Evolutionary conservation across 37 sponge, comb jelly and placozoan genomes (phyloP).

Genomic region (Crambe crambe): DNA sequence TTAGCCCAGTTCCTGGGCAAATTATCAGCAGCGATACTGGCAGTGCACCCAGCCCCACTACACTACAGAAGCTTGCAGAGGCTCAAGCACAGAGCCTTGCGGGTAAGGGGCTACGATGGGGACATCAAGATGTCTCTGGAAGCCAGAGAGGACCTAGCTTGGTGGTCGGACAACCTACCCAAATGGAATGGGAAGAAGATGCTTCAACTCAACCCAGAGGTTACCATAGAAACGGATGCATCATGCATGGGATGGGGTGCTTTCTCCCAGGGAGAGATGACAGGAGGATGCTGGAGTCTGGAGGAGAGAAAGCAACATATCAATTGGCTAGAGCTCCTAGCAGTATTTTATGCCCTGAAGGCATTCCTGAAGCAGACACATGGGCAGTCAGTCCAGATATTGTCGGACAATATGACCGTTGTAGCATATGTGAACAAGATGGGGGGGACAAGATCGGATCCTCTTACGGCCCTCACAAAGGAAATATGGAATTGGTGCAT

Average conservation of each 20-base stretch:
- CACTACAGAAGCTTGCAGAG: slow-evolving; percentile 14
- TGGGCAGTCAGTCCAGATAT: neutral
- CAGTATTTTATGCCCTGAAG: slow-evolving; percentile 15
- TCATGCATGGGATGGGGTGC: slow-evolving; percentile 43
- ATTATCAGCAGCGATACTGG: slow-evolving; percentile 11
- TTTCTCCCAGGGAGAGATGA: neutral
- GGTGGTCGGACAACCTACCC: slow-evolving; percentile 5
- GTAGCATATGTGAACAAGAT: slow-evolving; percentile 2
- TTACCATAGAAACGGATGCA: slow-evolving; percentile 26
- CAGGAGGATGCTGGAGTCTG: slow-evolving; percentile 43
- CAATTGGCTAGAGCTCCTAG: slow-evolving; percentile 42
- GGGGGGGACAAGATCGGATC: neutral
- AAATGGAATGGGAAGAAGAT: slow-evolving; percentile 1
- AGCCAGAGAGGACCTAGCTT: neutral
- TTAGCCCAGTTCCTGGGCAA: slow-evolving; percentile 13
- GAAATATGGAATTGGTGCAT: slow-evolving; percentile 19
- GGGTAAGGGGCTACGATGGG: neutral
- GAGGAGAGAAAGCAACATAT: slow-evolving; percentile 29
- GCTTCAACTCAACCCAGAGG: neutral
- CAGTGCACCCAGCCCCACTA: slow-evolving; percentile 13
- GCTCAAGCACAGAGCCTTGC: slow-evolving; percentile 5
- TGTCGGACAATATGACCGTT: slow-evolving; percentile 24
- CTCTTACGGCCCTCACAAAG: neutral
- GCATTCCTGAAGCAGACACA: slow-evolving; percentile 2
- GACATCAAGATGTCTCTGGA: neutral